Evolutionary conservation across 30 jellyfish, hydroid and myxozoan species (phyloP).

Genomic region (Hydractinia symbiolongicarpus): DNA sequence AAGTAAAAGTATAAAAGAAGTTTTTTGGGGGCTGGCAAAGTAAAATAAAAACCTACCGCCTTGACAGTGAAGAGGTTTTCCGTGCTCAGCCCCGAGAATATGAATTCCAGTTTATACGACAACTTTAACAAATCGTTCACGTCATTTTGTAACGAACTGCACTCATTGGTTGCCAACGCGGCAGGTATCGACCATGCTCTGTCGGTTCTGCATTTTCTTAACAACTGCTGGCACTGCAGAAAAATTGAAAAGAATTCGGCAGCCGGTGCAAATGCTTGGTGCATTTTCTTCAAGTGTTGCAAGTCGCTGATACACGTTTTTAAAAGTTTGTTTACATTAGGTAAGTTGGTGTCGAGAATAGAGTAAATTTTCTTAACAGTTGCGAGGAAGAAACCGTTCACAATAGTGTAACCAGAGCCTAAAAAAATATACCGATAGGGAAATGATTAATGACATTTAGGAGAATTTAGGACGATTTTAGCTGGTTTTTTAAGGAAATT

Average conservation of each 20-base stretch:
- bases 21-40: too few relatives aligned
- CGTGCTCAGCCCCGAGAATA: conserved; percentile 57
- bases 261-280: conserved; percentile 49
- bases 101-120: conserved; percentile 60
- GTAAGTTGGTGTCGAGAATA: conserved; percentile 17
- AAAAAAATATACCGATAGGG: not conserved
- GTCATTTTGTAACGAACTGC: conserved; percentile 73
- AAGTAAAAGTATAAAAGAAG: too few relatives aligned
- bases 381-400: conserved; percentile 43
- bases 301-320: conserved; percentile 51
- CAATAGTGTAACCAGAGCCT: conserved; percentile 36
- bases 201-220: conserved; percentile 52
- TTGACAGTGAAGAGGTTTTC: conserved; percentile 45
- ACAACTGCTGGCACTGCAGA: conserved; percentile 40
- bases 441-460: too few relatives aligned
- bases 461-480: too few relatives aligned
- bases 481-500: too few relatives aligned
- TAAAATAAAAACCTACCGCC: conserved; percentile 39
- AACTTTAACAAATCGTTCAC: conserved; percentile 57
- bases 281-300: conserved; percentile 44
- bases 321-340: conserved; percentile 35
- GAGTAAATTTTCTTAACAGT: conserved; percentile 50
- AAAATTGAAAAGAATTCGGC: conserved; percentile 70
- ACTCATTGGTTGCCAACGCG: conserved; percentile 55
- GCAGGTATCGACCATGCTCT: conserved; percentile 90